A percentile compares a stretch with the other conserved stretches of the same genome.
Conservation (phyloP, 2,888 invertebrate species). For the Drosophila planitibia region DNA sequence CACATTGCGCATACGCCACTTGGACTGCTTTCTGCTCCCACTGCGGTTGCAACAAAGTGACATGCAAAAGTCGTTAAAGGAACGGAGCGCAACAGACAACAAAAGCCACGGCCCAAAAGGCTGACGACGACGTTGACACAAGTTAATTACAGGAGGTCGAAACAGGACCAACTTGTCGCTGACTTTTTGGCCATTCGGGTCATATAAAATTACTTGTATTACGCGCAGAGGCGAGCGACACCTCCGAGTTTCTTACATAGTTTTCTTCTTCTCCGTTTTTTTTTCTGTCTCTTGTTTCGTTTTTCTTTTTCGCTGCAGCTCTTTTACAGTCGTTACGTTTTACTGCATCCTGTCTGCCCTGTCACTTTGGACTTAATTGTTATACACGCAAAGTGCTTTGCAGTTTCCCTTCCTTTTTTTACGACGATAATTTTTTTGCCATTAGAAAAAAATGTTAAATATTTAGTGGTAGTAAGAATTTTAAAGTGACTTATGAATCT, state of each 20-base stretch:
- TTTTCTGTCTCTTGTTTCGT: background rate
- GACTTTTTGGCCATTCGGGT: slow-evolving; percentile 58
- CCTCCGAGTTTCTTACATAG: slow-evolving; percentile 31
- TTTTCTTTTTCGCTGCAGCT: slow-evolving; percentile 29
- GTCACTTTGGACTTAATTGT: slow-evolving; percentile 60
- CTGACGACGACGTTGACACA: slow-evolving; percentile 55
- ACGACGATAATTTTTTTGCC: slow-evolving; percentile 7
- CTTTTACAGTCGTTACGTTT: slow-evolving; percentile 43
- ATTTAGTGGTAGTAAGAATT: background rate
- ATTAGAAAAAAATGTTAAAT: background rate
- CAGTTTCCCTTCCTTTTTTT: slow-evolving; percentile 6
- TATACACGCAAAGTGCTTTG: slow-evolving; percentile 50
- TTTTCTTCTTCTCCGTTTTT: background rate
- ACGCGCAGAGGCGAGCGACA: slow-evolving; percentile 45
- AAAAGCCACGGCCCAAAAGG: slow-evolving; percentile 53
- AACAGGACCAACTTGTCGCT: slow-evolving; percentile 45
- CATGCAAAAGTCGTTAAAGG: slow-evolving; percentile 59
- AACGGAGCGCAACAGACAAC: slow-evolving; percentile 43
- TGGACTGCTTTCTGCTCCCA: slow-evolving; percentile 8
- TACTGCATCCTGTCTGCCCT: slow-evolving; percentile 33
- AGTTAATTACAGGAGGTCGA: slow-evolving; percentile 62
- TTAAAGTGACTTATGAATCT: background rate
- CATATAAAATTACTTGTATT: slow-evolving; percentile 59
- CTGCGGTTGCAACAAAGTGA: slow-evolving; percentile 59
- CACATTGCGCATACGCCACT: slow-evolving; percentile 58